Percentiles rank a stretch among this genome's conserved stretches.
Evolutionary conservation across 2,113 vertebrate species (phyloP).

Genomic region (Tyrannus savana): DNA sequence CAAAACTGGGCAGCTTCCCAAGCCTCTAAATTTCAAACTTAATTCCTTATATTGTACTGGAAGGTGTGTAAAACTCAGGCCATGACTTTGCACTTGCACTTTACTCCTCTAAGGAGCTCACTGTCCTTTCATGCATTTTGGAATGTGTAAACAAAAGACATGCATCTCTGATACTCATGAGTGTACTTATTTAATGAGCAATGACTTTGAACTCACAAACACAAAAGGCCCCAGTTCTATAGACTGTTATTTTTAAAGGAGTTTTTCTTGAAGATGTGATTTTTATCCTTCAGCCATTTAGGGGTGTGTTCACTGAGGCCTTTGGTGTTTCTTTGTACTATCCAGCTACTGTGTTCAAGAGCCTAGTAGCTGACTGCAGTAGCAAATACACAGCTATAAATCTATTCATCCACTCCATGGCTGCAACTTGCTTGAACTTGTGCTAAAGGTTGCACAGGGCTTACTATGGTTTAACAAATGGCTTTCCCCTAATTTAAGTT

Average conservation of each 20-base stretch:
- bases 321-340: neutral
- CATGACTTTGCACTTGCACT: neutral
- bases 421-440: neutral
- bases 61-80: neutral
- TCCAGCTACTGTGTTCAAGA: neutral
- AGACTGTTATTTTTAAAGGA: neutral
- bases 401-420: neutral
- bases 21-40: neutral
- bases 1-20: neutral
- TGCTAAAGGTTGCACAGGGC: neutral
- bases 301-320: neutral
- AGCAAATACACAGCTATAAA: neutral
- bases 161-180: neutral
- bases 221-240: neutral
- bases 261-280: neutral
- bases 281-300: neutral
- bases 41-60: neutral
- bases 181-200: neutral
- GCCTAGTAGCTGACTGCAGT: neutral
- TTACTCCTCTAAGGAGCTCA: neutral
- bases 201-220: neutral
- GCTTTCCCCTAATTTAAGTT: neutral
- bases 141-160: neutral
- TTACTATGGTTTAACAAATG: neutral
- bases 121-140: neutral